Evolutionary conservation across 2,888 invertebrate species (phyloP).

Genomic region (Yponomeuta sedellus): DNA sequence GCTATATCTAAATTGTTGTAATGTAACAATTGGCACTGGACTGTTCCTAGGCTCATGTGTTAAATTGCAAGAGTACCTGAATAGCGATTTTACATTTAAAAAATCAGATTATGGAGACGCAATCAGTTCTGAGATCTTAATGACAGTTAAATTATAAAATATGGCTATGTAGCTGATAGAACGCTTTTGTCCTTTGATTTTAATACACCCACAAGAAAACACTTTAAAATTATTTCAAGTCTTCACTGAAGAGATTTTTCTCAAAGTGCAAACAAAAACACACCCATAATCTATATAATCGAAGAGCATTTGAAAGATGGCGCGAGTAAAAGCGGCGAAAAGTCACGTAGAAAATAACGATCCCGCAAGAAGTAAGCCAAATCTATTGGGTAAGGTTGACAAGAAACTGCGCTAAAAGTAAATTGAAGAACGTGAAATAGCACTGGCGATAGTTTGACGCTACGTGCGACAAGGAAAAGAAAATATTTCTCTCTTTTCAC

Average conservation of each 20-base stretch:
- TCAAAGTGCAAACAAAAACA: not conserved
- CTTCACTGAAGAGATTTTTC: not conserved
- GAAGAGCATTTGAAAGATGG: not conserved
- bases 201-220: too few relatives aligned
- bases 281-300: not conserved
- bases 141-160: too few relatives aligned
- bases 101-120: too few relatives aligned
- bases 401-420: not conserved
- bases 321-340: not conserved
- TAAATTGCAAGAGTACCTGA: too few relatives aligned
- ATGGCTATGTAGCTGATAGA: too few relatives aligned
- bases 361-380: not conserved
- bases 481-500: not conserved
- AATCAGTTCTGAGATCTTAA: too few relatives aligned
- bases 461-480: not conserved
- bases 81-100: too few relatives aligned
- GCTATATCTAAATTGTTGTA: too few relatives aligned
- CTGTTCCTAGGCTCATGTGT: too few relatives aligned
- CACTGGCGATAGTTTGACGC: not conserved
- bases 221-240: too few relatives aligned
- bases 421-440: slow-evolving; percentile 3
- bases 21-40: too few relatives aligned
- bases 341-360: slow-evolving; percentile 1
- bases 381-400: not conserved
- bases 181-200: too few relatives aligned